These are phyloP conservation scores for Drosophila multiciliata DNA, from an alignment of 2,888 invertebrate species.

Conservation along the genomic window DNA sequence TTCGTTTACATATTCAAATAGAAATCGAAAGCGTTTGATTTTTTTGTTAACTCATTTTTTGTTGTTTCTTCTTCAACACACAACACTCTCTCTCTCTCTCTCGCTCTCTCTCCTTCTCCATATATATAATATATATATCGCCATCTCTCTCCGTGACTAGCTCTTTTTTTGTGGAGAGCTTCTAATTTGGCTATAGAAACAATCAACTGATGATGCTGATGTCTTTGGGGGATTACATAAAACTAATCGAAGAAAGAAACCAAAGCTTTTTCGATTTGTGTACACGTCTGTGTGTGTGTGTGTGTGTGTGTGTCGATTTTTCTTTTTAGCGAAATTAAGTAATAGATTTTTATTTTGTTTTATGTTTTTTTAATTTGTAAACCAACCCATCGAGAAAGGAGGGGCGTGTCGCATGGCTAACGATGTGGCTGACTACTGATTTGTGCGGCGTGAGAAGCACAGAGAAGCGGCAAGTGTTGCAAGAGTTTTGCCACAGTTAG, in stretches of 20 bases:
- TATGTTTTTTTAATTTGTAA: not conserved
- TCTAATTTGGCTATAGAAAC: conserved; percentile 68
- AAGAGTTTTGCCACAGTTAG: not conserved
- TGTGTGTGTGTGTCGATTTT: conserved; percentile 44
- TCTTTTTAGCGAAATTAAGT: conserved; percentile 71
- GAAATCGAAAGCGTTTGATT: conserved; percentile 79
- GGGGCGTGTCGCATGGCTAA: conserved; percentile 39
- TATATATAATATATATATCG: not conserved
- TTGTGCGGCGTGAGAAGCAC: conserved; percentile 41
- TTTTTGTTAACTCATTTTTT: conserved; percentile 36
- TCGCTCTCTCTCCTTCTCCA: not conserved
- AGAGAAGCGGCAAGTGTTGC: conserved; percentile 22
- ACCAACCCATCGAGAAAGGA: not conserved
- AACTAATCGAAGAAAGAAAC: conserved; percentile 40
- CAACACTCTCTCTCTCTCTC: not conserved
- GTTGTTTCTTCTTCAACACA: not conserved
- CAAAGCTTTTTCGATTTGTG: conserved; percentile 13
- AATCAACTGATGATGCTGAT: conserved; percentile 40
- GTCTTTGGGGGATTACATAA: conserved; percentile 62
- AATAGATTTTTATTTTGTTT: conserved; percentile 48
- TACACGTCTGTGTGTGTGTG: not conserved
- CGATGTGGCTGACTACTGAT: conserved; percentile 53
- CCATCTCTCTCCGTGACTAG: not conserved
- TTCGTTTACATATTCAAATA: conserved; percentile 73
- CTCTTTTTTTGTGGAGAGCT: conserved; percentile 34